These are phyloP conservation scores for Silurus meridionalis DNA, from an alignment of 2,113 vertebrate genomes.

Conservation along the genomic window DNA sequence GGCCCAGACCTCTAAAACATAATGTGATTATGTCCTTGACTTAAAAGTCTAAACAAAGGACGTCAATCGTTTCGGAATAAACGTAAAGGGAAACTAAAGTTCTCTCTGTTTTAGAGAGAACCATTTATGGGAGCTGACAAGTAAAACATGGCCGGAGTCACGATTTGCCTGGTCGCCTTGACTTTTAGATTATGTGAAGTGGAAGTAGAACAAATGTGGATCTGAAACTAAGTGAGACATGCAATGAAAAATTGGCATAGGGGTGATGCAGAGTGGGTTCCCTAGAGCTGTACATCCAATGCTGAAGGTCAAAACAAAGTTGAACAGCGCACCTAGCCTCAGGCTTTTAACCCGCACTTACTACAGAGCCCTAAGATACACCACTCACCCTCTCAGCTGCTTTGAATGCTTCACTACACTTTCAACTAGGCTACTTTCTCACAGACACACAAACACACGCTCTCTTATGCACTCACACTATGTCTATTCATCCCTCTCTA, in stretches of 20 bases:
- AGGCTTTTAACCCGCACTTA: conserved; percentile 30
- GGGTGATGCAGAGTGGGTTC: background rate
- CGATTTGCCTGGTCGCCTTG: background rate
- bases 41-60: conserved; percentile 23
- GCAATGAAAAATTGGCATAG: background rate
- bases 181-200: conserved; percentile 5
- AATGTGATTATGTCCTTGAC: background rate
- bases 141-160: conserved; percentile 5
- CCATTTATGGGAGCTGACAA: background rate
- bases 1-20: conserved; percentile 10
- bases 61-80: conserved; percentile 32
- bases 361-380: conserved; percentile 4
- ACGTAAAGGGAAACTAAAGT: conserved; percentile 38
- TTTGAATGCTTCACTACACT: conserved; percentile 23
- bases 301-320: conserved; percentile 47
- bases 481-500: conserved; percentile 42
- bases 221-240: background rate
- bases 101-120: conserved; percentile 30
- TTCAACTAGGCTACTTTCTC: conserved; percentile 21
- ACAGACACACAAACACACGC: conserved; percentile 13
- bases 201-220: background rate
- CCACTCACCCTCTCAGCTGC: conserved; percentile 18
- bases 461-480: conserved; percentile 17
- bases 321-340: conserved; percentile 13
- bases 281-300: conserved; percentile 26